These are phyloP conservation scores for Herpailurus yagouaroundi DNA, from an alignment of 2,113 vertebrate species.

Conservation along the genomic window DNA sequence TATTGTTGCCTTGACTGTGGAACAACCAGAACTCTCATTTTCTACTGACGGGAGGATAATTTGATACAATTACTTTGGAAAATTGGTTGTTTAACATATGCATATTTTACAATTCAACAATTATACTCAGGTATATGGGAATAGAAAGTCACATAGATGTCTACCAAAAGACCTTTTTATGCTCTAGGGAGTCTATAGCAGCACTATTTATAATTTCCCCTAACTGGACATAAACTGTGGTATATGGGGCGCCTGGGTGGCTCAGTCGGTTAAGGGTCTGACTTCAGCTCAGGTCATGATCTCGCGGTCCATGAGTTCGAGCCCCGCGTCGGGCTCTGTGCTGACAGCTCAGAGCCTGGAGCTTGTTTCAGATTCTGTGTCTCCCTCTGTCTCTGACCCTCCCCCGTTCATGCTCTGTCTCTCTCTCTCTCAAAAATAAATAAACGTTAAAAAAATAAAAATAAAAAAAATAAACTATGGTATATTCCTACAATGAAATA, in stretches of 20 bases:
- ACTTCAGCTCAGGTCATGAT: too few relatives aligned
- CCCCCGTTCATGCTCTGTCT: too few relatives aligned
- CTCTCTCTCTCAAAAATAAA: too few relatives aligned
- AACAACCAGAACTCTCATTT: neutral
- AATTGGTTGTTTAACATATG: neutral
- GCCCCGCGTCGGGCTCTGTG: too few relatives aligned
- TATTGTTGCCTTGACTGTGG: neutral
- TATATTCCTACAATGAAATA: neutral
- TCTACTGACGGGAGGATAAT: neutral
- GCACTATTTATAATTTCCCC: neutral
- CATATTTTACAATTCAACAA: neutral
- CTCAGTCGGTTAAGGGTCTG: too few relatives aligned
- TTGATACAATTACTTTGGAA: neutral
- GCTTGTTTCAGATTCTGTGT: too few relatives aligned
- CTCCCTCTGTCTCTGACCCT: too few relatives aligned
- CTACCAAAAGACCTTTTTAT: neutral
- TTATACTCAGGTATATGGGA: neutral
- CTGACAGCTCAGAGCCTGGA: too few relatives aligned
- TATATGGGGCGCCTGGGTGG: neutral
- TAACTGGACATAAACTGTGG: neutral
- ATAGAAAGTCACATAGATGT: neutral
- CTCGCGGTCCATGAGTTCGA: accelerated
- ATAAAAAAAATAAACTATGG: neutral
- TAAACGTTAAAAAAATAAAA: too few relatives aligned
- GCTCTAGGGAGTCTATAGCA: neutral